Base-by-base conservation (phyloP, 2,113 vertebrate species). In the Colius striatus region DNA sequence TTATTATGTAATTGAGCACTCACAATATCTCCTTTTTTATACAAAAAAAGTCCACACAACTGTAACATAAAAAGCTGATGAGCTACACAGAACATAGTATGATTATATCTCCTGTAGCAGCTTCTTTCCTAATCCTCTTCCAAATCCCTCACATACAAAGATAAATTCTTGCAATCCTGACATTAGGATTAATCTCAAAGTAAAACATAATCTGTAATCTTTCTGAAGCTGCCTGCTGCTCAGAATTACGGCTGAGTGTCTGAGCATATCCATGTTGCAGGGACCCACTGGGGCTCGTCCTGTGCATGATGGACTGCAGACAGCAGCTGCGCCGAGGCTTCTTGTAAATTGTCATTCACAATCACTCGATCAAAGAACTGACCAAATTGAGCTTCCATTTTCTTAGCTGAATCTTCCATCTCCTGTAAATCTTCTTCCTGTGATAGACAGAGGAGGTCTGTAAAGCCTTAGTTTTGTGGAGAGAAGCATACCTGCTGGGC, bases 371-470 rank as follows among this genome's bases (percentile, higher is more conserved):
- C 99, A 83, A 99, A 99, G 94, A 98, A 99, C 89, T 99, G 99
- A 47, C 98, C 97, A 97, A 98, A 99, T 77, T 99, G 98, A 68
- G 95, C 97, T 97, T 99, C 99, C 72, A 99, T 98, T 97, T 98
- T 99, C 36, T 97, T 98, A 22, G 98, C 98, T 0, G 98, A 97
- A 23, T 99, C 98, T 78, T 99, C 98, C 92, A 99, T 99, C 87
- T 99, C 99, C 96, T 98, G 98, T 90, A 99, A 98, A 71, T 99
- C 99, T 97, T 99, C 99, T 57, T 99, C 99, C 99, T 99, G 96
- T 1, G 15, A 76, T 45, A 89, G 19, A 95, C 29, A 96, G n/a
- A 87, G 43, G 26, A 88, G 38, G 6, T 54, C 48, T 15, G 36
- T 48, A 45, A 89, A 91, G 43, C 11, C 65, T 26, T 15, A 89